phyloP scores from a whole-genome alignment of 2,113 vertebrate genomes.

The Bufo gargarizans region DNA sequence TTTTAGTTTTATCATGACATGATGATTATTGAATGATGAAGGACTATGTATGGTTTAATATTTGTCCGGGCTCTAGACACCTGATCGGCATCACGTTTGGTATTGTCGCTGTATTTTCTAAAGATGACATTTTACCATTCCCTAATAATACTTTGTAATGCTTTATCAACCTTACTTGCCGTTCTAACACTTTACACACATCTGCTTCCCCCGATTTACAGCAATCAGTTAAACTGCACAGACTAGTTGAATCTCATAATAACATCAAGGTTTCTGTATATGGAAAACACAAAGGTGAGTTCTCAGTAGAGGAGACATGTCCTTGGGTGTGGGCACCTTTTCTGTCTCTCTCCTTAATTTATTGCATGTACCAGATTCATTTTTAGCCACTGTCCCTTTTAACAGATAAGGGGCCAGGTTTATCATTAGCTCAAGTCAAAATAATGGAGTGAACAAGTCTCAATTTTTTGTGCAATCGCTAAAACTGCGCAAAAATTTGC shows the following conservation, averaged over 20 bases:
- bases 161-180: neutral
- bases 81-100: neutral
- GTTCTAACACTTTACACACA: conserved; percentile 44
- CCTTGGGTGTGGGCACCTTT: neutral
- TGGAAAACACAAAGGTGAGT: conserved; percentile 74
- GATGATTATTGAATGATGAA: neutral
- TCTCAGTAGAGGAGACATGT: neutral
- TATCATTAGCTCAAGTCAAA: too few relatives aligned
- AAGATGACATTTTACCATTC: neutral
- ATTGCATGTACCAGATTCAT: neutral
- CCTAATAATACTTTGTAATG: neutral
- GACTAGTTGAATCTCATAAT: conserved; percentile 78
- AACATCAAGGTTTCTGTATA: conserved; percentile 72
- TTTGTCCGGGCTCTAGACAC: neutral
- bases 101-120: neutral
- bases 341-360: neutral
- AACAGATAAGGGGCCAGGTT: neutral
- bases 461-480: too few relatives aligned
- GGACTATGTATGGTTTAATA: neutral
- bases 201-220: conserved; percentile 66
- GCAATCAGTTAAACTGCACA: conserved; percentile 80
- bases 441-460: too few relatives aligned
- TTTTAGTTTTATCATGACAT: neutral
- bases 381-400: neutral
- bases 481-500: too few relatives aligned